A percentile compares a stretch with the other conserved stretches of the same genome.
These are phyloP conservation scores for Podarcis siculus DNA, from an alignment of 2,797 vertebrate genomes.

Conservation along the genomic window DNA sequence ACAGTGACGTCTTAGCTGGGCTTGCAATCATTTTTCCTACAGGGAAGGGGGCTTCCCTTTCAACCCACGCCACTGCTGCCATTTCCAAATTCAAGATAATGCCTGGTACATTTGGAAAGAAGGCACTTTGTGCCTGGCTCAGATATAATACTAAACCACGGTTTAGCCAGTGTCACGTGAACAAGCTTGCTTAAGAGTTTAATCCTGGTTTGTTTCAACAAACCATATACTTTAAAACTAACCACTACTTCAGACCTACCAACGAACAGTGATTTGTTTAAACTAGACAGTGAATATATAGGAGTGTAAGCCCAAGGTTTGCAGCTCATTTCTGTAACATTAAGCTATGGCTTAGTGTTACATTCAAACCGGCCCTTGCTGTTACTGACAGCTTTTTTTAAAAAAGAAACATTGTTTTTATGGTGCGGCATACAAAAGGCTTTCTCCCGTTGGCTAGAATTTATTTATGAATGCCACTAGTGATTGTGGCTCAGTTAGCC, in stretches of 20 bases:
- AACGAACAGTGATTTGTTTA: background rate
- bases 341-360: background rate
- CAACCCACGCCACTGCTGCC: background rate
- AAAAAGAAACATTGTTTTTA: background rate
- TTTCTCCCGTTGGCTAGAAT: background rate
- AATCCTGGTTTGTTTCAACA: background rate
- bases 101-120: background rate
- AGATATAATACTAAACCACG: background rate
- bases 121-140: background rate
- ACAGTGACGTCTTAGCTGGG: background rate
- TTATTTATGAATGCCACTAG: no score
- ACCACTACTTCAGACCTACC: background rate
- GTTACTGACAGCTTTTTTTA: background rate
- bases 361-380: background rate
- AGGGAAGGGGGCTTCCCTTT: no score
- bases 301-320: background rate
- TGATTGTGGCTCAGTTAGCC: background rate
- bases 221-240: background rate
- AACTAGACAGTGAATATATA: background rate
- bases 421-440: background rate
- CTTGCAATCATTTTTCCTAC: background rate
- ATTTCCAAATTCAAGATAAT: background rate
- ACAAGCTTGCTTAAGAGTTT: background rate
- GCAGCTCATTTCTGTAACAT: background rate
- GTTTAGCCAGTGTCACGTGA: background rate